phyloP scores from a whole-genome alignment of 2,888 invertebrate species.

The Criorhina ranunculi region DNA sequence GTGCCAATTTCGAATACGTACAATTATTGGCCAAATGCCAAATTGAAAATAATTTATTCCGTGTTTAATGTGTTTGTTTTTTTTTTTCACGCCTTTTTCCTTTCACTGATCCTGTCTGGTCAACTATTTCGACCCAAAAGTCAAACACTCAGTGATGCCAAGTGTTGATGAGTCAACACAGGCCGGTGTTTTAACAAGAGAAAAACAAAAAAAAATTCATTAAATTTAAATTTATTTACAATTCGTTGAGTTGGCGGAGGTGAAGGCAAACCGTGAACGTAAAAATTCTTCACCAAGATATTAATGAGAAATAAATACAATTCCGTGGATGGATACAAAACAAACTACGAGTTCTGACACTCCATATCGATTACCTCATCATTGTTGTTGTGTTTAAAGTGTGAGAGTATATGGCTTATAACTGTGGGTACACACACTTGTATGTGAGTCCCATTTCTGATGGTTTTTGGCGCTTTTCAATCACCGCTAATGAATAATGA shows the following conservation, averaged over 20 bases:
- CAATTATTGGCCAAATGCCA: slow-evolving; percentile 37
- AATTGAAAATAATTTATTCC: slow-evolving; percentile 58
- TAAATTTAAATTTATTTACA: slow-evolving; percentile 38
- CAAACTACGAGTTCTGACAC: neutral
- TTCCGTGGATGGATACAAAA: slow-evolving; percentile 12
- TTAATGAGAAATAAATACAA: slow-evolving; percentile 10
- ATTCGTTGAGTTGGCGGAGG: slow-evolving; percentile 22
- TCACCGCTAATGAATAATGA: slow-evolving; percentile 44
- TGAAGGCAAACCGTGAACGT: neutral
- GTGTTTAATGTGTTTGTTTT: slow-evolving; percentile 22
- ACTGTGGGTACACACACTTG: slow-evolving; percentile 17
- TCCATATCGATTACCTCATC: slow-evolving; percentile 52
- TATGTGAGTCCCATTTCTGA: slow-evolving; percentile 10
- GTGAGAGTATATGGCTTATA: neutral
- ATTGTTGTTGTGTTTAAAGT: slow-evolving; percentile 4
- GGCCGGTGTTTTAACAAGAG: slow-evolving; percentile 3
- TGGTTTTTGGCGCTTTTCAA: slow-evolving; percentile 31
- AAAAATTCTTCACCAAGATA: neutral
- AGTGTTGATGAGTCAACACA: slow-evolving; percentile 25
- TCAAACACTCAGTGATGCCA: slow-evolving; percentile 14
- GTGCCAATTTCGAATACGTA: slow-evolving; percentile 17
- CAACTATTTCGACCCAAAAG: slow-evolving; percentile 22
- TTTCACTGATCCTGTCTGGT: slow-evolving; percentile 24
- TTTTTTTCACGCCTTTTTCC: neutral
- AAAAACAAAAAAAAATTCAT: neutral